Base-by-base conservation (phyloP, 2,888 invertebrate species). In the Mythimna loreyi region DNA sequence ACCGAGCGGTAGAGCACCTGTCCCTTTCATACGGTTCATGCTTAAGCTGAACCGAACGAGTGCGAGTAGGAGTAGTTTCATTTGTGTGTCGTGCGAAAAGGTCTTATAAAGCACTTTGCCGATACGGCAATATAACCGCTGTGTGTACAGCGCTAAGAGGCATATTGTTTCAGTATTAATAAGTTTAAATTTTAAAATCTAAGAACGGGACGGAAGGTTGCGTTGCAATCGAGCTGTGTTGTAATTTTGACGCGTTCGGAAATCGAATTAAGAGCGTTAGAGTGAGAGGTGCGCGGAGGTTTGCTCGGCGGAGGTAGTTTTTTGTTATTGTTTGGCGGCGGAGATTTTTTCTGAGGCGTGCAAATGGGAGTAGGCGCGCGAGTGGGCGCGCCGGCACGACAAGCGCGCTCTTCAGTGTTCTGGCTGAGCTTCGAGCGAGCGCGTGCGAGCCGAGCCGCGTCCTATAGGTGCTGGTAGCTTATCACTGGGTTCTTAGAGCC, bases 391-490 rank as follows among this genome's bases (percentile, higher is more conserved):
- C 91, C 94, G 92, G 91, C 84, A 87, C 87, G 91, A 89, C 94
- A 95, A 95, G 96, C 96, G 95, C 95, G 95, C 94, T 94, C 96
- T 95, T 96, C 96, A 96, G 96, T 96, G 96, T 96, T 92, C 93
- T 95, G 94, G 94, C 90, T 94, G 95, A 96, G 96, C 96, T 96
- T 96, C 95, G 81, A 92, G 92, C 90, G 96, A 94, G 92, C 95
- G 96, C 94, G 94, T 95, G 95, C 93, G 91, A 88, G 90, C 82
- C 88, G 84, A 86, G 89, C 82, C 86, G 89, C 91, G 92, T 89
- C 85, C 74, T 73, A 83, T 87, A 86, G 88, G 89, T 87, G 88
- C 88, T 86, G 81, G 82, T 78, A 82, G 67, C 82, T 85, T 85
- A 86, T 85, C 81, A 85, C 75, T 74, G 68, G 79, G 59, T 83